Evolutionary conservation across 1,140 invertebrate genomes (phyloP).

Genomic region (Scylla paramamosain): DNA sequence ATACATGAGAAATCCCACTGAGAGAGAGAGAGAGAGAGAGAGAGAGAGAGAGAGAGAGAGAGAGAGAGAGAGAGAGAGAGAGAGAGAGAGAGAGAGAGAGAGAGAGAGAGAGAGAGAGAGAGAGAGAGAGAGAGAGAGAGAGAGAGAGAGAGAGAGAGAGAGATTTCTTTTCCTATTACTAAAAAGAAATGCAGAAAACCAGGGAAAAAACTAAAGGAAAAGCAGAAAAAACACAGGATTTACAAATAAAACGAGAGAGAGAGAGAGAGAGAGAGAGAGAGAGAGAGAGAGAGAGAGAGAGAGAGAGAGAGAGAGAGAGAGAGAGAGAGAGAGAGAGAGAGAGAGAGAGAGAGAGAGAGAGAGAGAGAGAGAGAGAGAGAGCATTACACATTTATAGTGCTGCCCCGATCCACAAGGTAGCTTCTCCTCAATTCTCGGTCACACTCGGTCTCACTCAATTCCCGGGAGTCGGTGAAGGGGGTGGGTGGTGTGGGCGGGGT

Average conservation of each 20-base stretch:
- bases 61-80: neutral
- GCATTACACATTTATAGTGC: conserved; percentile 65
- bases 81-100: neutral
- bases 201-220: neutral
- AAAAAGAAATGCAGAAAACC: neutral
- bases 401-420: conserved; percentile 59
- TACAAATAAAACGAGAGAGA: too few species aligned
- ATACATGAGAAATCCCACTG: too few species aligned
- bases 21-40: neutral
- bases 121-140: neutral
- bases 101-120: neutral
- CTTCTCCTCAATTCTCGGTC: conserved; percentile 81
- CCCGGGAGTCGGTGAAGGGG: conserved; percentile 81
- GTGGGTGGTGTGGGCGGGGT: conserved; percentile 79
- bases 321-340: conserved; percentile 8
- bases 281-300: conserved; percentile 20
- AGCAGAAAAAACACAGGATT: too few species aligned
- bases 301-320: conserved; percentile 20
- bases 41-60: neutral
- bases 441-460: conserved; percentile 82
- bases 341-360: neutral
- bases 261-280: conserved; percentile 15
- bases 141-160: neutral
- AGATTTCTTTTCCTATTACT: too few species aligned
- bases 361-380: neutral